Percentiles rank a stretch among this genome's conserved stretches.
These are phyloP conservation scores for Agrilus cyanescens DNA, from an alignment of 2,888 invertebrate species.

Conservation along the genomic window DNA sequence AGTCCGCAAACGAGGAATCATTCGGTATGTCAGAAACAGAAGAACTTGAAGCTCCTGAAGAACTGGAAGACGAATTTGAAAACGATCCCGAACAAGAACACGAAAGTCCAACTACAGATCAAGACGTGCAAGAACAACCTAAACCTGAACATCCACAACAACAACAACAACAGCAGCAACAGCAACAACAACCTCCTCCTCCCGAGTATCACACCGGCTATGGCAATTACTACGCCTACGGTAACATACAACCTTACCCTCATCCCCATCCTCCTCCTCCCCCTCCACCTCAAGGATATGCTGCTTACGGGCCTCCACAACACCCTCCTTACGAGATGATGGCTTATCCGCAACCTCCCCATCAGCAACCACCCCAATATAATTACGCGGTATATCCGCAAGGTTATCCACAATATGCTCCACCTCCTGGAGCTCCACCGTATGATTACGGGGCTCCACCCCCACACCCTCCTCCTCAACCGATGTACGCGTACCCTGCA, in stretches of 20 bases:
- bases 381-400: slow-evolving; percentile 17
- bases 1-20: slow-evolving; percentile 7
- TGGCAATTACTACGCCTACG: slow-evolving; percentile 22
- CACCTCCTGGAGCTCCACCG: slow-evolving; percentile 26
- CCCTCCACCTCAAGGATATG: slow-evolving; percentile 15
- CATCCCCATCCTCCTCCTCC: slow-evolving; percentile 15
- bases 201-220: slow-evolving; percentile 25
- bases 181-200: slow-evolving; percentile 14
- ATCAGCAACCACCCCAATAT: slow-evolving; percentile 22
- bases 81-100: slow-evolving; percentile 8
- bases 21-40: slow-evolving; percentile 10
- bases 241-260: slow-evolving; percentile 27
- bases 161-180: slow-evolving; percentile 5
- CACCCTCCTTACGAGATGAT: slow-evolving; percentile 30
- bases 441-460: slow-evolving; percentile 23
- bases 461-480: slow-evolving; percentile 22
- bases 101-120: slow-evolving; percentile 1
- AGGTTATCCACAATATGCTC: slow-evolving; percentile 15
- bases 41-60: slow-evolving; percentile 15
- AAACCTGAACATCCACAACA: slow-evolving; percentile 9
- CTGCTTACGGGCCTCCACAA: slow-evolving; percentile 19
- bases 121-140: background rate
- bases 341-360: slow-evolving; percentile 24
- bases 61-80: slow-evolving; percentile 12
- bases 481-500: slow-evolving; percentile 22